Conservation (phyloP, 23 tunicate genomes). For the Botrylloides violaceus region DNA sequence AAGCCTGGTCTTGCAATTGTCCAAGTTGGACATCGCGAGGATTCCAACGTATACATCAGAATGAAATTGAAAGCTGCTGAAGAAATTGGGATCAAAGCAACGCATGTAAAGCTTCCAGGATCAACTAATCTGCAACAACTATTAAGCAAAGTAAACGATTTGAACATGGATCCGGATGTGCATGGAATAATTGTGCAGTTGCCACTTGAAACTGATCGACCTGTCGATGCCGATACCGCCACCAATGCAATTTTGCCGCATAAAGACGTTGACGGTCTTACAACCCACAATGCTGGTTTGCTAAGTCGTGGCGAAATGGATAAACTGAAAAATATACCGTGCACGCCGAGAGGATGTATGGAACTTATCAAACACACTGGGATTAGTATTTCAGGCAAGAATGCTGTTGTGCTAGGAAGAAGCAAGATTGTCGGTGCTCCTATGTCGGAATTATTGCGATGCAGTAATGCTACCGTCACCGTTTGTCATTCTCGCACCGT, state of each 20-base stretch:
- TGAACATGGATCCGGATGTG: constrained; percentile 50
- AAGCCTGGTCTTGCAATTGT: constrained; percentile 91
- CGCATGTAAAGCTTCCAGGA: constrained; percentile 62
- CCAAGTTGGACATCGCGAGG: constrained; percentile 87
- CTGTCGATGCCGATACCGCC: constrained; percentile 56
- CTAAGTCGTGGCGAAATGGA: constrained; percentile 54
- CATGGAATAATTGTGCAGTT: constrained; percentile 96
- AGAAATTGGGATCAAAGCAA: constrained; percentile 70
- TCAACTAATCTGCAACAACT: constrained; percentile 37
- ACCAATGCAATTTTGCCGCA: constrained; percentile 53
- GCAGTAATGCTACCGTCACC: constrained; percentile 92
- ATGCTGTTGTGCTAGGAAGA: constrained; percentile 92
- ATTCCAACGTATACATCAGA: constrained; percentile 91
- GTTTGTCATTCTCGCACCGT: constrained; percentile 82
- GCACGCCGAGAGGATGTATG: constrained; percentile 96
- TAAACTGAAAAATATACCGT: constrained; percentile 64
- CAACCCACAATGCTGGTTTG: constrained; percentile 75
- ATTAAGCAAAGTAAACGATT: constrained; percentile 33
- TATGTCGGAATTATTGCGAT: constrained; percentile 80
- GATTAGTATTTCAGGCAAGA: constrained; percentile 52
- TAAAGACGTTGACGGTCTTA: constrained; percentile 97
- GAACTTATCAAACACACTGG: constrained; percentile 78
- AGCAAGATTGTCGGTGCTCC: constrained; percentile 98
- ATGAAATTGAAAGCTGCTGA: constrained; percentile 93
- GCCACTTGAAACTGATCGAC: constrained; percentile 70